phyloP scores from a whole-genome alignment of 2,113 vertebrate genomes.

The Muscicapa adusta region DNA sequence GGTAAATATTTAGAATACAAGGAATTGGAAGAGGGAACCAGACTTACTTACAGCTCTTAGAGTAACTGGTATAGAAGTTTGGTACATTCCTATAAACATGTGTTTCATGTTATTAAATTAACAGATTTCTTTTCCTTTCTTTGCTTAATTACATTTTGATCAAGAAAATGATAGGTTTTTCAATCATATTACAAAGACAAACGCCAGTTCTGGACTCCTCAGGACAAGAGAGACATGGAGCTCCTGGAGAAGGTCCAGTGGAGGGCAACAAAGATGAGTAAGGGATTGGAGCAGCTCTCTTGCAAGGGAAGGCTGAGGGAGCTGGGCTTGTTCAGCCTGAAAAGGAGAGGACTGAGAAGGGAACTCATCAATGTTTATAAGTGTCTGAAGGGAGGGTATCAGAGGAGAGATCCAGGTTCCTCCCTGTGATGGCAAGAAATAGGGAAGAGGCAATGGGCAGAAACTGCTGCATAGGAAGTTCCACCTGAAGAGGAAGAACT shows the following conservation, averaged over 20 bases:
- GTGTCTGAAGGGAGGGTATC: background rate
- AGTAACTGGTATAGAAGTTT: background rate
- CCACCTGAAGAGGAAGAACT: background rate
- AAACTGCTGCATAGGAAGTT: background rate
- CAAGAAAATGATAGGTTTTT: background rate
- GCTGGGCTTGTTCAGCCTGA: accelerated
- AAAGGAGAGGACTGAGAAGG: accelerated
- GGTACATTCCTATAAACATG: background rate
- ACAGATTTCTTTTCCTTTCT: background rate
- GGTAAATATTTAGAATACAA: background rate
- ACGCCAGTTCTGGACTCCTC: background rate
- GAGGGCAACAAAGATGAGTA: background rate
- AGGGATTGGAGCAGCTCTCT: background rate
- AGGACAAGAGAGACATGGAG: background rate
- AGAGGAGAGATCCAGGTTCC: background rate
- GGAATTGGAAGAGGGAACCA: background rate
- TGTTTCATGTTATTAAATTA: background rate
- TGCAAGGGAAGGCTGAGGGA: accelerated
- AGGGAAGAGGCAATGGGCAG: background rate
- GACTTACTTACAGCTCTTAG: background rate
- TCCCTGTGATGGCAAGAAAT: background rate
- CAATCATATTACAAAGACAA: background rate
- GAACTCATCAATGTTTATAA: background rate
- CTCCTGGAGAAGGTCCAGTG: background rate
- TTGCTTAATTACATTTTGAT: background rate